Evolutionary conservation across 2,888 invertebrate species (phyloP), one percentile per base, ranked within the genome.

Genomic region (Ecliptopera silaceata): DNA sequence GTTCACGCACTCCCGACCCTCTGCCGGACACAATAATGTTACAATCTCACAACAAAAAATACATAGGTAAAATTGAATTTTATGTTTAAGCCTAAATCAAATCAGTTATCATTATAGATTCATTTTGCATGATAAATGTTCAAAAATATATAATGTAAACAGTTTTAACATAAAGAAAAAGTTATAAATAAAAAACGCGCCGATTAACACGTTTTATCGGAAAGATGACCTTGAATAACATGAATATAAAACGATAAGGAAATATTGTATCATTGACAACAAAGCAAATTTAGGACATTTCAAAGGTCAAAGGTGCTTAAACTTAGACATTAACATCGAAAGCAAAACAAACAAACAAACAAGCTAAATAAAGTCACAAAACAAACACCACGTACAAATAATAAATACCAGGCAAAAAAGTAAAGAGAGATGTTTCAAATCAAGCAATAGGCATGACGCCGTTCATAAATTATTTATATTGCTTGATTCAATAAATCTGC

Each of bases 1-100:
- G 93, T 99, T 99, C 72, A 99, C 99, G 92, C 99, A 99, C 89
- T 99, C 98, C 69, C 98, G 95, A 70, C 98, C 98, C 93, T 98
- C 98, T 95, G 94, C 63, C 83, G 82, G 77, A 74, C 63, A 72
- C 5, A 58, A 13, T 53, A 69, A 36, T 61, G 56, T 44, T 64
- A 65, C 51, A 64, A 56, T 64, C 48, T 45, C 36, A 5, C 22
- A 13, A 17, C 11, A 5, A 17, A 42, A 12, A 8, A 12, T 34
- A 39, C 15, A 15, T 52, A 44, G 18, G 15, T 3, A 15, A n/a
- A n/a, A n/a, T n/a, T n/a, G n/a, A n/a, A n/a, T n/a, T n/a, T 26
- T 26, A 1, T 26, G 6, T 26, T 6, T 26, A 6, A 26, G 6
- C 10, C 4, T 26, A 8, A 6, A 26, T 26, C 26, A 26, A 2